Evolutionary conservation across 2,113 vertebrate species (phyloP).

Genomic region (Phylloscopus whistleri): DNA sequence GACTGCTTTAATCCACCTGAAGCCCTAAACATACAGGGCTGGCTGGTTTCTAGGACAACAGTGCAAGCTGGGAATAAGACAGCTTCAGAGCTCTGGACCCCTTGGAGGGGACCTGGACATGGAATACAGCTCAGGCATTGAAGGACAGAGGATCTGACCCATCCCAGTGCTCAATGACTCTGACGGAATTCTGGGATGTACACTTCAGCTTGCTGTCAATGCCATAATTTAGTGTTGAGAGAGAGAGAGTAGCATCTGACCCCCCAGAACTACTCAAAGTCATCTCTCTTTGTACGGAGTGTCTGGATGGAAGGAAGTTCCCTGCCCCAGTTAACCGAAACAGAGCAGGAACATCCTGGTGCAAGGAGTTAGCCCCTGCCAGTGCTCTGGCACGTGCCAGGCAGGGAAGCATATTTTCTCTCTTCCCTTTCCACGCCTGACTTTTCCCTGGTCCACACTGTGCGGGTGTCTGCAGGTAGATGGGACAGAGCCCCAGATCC

Average conservation of each 20-base stretch:
- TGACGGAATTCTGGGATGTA: not conserved
- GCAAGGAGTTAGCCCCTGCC: not conserved
- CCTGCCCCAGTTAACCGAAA: not conserved
- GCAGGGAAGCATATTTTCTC: not conserved
- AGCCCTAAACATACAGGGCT: not conserved
- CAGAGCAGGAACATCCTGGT: not conserved
- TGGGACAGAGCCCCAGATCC: rapidly evolving
- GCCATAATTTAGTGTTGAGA: not conserved
- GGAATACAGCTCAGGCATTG: not conserved
- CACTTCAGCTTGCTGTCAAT: not conserved
- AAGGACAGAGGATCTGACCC: not conserved
- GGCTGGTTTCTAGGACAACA: not conserved
- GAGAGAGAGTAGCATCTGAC: not conserved
- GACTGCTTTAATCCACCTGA: not conserved
- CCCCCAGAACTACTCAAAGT: not conserved
- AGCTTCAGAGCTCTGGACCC: not conserved
- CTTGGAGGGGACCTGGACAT: not conserved
- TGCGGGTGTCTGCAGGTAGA: not conserved
- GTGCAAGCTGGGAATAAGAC: not conserved
- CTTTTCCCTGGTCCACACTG: not conserved
- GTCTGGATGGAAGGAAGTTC: not conserved
- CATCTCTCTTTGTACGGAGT: not conserved
- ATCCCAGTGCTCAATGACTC: not conserved
- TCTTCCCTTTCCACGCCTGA: not conserved
- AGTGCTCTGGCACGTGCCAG: rapidly evolving